These are phyloP conservation scores for Linurgus olivaceus DNA, from an alignment of 2,797 vertebrate genomes.

Conservation along the genomic window DNA sequence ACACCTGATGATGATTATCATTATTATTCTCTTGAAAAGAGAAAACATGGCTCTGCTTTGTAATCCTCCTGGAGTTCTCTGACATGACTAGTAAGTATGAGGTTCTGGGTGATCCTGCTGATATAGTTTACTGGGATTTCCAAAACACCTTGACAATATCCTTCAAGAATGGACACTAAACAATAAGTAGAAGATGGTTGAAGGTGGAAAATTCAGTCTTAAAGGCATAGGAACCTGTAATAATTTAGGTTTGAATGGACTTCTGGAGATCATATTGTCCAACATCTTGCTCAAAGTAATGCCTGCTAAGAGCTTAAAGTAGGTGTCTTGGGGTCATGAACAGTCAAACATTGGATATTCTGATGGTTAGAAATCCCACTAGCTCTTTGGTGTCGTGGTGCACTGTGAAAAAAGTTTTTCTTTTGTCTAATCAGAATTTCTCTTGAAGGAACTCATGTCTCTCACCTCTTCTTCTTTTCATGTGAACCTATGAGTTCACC, in stretches of 20 bases:
- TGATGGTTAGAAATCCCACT: background rate
- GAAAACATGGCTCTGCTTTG: background rate
- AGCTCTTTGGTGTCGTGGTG: background rate
- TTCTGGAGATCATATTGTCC: background rate
- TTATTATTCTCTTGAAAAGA: background rate
- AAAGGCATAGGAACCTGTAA: background rate
- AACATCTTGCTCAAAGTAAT: background rate
- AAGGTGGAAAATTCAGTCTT: background rate
- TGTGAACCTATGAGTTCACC: background rate
- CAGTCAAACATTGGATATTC: background rate
- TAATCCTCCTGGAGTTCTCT: background rate
- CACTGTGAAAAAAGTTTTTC: background rate
- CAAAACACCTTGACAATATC: background rate
- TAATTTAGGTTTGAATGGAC: background rate
- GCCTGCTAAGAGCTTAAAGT: background rate
- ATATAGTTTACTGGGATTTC: background rate
- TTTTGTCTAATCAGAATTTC: background rate
- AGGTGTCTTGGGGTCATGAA: background rate
- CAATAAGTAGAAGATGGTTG: background rate
- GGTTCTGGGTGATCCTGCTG: background rate
- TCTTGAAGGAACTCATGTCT: background rate
- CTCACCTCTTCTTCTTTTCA: background rate
- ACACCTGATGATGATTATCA: background rate
- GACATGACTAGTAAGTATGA: background rate
- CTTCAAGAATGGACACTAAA: background rate